These are phyloP conservation scores for Sylvicapra grimmia DNA, from an alignment of 2,113 vertebrate species.

Conservation along the genomic window DNA sequence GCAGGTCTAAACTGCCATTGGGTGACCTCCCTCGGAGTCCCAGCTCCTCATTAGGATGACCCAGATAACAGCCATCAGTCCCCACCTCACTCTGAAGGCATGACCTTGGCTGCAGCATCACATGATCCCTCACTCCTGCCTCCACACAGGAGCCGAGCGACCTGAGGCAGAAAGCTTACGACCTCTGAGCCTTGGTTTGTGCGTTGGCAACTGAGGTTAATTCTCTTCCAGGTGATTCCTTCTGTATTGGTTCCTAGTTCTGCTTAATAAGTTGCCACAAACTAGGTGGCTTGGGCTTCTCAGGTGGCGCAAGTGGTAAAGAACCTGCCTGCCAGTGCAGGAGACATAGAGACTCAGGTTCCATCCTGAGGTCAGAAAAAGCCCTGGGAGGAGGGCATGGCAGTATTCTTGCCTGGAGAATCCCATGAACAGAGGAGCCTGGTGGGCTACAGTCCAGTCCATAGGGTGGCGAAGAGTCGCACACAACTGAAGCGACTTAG, in stretches of 20 bases:
- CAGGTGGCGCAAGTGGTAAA: background rate
- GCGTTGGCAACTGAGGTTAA: background rate
- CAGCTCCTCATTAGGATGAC: background rate
- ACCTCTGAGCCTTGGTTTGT: background rate
- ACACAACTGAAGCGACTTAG: background rate
- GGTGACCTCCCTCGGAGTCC: background rate
- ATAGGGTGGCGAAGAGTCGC: background rate
- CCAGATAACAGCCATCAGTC: background rate
- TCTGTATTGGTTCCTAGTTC: background rate
- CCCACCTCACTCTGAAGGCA: background rate
- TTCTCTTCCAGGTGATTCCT: background rate
- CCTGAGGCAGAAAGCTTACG: too few species aligned
- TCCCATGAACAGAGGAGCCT: background rate
- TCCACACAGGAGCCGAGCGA: background rate
- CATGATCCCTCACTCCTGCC: background rate
- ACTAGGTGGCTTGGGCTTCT: background rate
- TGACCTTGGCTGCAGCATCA: fast-evolving
- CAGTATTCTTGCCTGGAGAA: background rate
- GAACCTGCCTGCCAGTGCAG: background rate
- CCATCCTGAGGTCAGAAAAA: background rate
- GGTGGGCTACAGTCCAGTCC: background rate
- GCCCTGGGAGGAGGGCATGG: background rate
- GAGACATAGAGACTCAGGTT: background rate
- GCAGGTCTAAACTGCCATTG: background rate
- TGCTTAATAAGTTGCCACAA: background rate